Evolutionary conservation across 2,797 vertebrate genomes (phyloP).

Genomic region (Heteromormyrus szaboi): DNA sequence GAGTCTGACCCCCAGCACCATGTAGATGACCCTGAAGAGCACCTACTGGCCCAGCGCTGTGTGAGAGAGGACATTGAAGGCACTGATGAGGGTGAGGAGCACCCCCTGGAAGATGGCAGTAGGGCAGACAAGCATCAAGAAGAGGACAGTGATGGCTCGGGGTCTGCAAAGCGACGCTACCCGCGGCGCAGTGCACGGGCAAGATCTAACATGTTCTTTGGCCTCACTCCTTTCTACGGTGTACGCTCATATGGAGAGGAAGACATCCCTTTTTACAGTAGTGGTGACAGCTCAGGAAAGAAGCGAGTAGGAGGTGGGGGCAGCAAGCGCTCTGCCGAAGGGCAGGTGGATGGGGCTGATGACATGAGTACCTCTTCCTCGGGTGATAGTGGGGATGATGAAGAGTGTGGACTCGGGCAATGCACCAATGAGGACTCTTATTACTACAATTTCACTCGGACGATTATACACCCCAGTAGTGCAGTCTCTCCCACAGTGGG

Average conservation of each 20-base stretch:
- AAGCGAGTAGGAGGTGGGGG: constrained; percentile 63
- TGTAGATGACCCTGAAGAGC: constrained; percentile 50
- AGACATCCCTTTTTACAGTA: constrained; percentile 87
- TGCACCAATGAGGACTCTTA: constrained; percentile 72
- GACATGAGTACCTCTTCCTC: constrained; percentile 88
- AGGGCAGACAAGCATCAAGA: constrained; percentile 76
- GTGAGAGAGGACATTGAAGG: constrained; percentile 48
- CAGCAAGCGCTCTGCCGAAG: constrained; percentile 84
- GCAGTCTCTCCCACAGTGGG: constrained; percentile 62
- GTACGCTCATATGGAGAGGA: constrained; percentile 94
- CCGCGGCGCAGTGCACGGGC: constrained; percentile 91
- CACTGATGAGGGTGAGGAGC: constrained; percentile 50
- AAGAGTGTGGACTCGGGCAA: constrained; percentile 53
- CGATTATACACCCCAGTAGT: constrained; percentile 76
- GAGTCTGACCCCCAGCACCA: constrained; percentile 62
- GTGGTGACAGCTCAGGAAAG: constrained; percentile 70
- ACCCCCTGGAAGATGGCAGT: constrained; percentile 44
- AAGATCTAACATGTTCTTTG: constrained; percentile 98
- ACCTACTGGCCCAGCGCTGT: constrained; percentile 40
- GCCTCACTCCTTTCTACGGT: constrained; percentile 90
- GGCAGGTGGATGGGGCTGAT: constrained; percentile 93
- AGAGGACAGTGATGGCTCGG: constrained; percentile 73
- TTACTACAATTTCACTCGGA: constrained; percentile 93
- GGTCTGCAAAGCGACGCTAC: constrained; percentile 89
- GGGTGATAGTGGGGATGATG: constrained; percentile 75